Conservation (phyloP, 2,113 vertebrate genomes). For the Capreolus pygargus region DNA sequence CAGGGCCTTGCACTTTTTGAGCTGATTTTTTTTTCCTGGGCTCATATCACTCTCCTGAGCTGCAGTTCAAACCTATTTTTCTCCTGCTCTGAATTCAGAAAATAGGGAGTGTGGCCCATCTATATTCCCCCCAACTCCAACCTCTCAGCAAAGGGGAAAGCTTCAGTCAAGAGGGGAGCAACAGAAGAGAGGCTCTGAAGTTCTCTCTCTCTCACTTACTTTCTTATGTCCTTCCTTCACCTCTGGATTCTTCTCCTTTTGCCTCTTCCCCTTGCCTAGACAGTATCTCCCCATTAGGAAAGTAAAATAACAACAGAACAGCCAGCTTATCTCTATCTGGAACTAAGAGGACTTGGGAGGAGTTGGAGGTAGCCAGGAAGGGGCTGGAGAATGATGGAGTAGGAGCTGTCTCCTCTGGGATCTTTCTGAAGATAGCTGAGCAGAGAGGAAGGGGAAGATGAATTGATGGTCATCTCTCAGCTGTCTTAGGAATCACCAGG, state of each 20-base stretch:
- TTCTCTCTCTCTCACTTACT: neutral
- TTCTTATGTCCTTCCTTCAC: neutral
- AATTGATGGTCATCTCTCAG: neutral
- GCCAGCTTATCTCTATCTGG: neutral
- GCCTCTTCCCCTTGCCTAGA: neutral
- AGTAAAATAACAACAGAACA: neutral
- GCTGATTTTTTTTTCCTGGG: neutral
- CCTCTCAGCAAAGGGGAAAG: neutral
- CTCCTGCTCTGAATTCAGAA: slow-evolving; percentile 32
- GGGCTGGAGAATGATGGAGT: neutral
- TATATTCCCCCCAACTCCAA: neutral
- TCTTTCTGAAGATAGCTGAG: neutral
- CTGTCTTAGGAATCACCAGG: neutral
- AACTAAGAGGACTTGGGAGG: neutral
- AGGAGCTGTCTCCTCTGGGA: neutral
- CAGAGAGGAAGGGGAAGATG: neutral
- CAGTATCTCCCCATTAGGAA: neutral
- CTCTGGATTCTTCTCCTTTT: neutral
- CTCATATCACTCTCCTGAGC: neutral
- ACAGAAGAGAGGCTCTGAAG: neutral
- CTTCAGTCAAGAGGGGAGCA: neutral
- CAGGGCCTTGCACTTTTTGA: neutral
- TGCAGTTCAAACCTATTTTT: slow-evolving; percentile 10
- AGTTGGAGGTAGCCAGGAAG: neutral
- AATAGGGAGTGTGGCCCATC: neutral